phyloP scores from a whole-genome alignment of 2,113 vertebrate genomes.

The Callospermophilus lateralis region DNA sequence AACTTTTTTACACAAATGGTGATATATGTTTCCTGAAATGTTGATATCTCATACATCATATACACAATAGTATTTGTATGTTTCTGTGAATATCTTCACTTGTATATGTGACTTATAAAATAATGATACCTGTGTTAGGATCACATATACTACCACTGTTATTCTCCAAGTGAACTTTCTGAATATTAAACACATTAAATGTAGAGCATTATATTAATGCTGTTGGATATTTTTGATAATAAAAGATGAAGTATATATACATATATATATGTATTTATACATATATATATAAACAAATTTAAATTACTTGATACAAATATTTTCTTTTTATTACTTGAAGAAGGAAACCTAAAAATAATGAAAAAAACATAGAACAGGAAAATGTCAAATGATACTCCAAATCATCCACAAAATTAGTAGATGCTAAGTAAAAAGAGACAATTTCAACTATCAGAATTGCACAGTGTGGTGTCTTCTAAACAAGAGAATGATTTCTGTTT shows the following conservation, averaged over 20 bases:
- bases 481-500: not conserved
- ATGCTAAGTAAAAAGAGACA: not conserved
- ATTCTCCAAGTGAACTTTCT: not conserved
- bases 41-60: not conserved
- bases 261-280: too few relatives aligned
- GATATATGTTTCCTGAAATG: not conserved
- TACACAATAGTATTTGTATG: not conserved
- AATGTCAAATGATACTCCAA: not conserved
- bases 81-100: not conserved
- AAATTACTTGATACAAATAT: not conserved
- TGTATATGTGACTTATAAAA: not conserved
- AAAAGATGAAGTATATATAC: not conserved
- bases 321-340: not conserved
- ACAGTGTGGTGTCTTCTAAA: not conserved
- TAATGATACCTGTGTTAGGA: not conserved
- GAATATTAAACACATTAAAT: slow-evolving; percentile 13
- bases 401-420: not conserved
- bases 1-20: not conserved
- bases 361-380: not conserved
- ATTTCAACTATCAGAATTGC: not conserved
- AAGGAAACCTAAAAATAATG: not conserved
- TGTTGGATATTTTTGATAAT: not conserved
- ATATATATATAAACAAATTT: not conserved
- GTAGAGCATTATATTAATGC: not conserved
- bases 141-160: not conserved